Evolutionary conservation across 2,888 invertebrate genomes (phyloP).

Genomic region (Ennomos quercinarius): DNA sequence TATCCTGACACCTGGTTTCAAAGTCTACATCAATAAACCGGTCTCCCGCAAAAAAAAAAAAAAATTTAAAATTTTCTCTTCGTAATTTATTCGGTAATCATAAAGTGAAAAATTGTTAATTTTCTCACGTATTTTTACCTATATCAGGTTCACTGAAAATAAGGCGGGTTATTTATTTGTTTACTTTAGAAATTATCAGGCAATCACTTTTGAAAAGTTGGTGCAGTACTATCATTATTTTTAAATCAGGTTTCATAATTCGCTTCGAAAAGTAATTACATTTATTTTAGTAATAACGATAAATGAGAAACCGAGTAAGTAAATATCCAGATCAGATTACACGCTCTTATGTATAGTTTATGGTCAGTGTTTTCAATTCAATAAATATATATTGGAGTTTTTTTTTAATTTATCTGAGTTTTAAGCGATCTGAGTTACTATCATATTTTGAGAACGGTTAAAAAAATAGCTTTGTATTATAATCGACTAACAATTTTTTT

Average conservation of each 20-base stretch:
- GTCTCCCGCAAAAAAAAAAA: no score
- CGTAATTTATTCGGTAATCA: conserved; percentile 20
- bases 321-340: conserved; percentile 4
- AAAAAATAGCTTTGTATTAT: no score
- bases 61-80: no score
- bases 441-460: background rate
- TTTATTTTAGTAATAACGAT: conserved; percentile 4
- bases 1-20: no score
- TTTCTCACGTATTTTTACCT: conserved; percentile 20
- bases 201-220: conserved; percentile 2
- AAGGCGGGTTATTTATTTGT: conserved; percentile 3
- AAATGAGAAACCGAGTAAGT: conserved; percentile 1
- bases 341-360: background rate
- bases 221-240: background rate
- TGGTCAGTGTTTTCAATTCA: background rate
- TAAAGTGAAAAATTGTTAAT: conserved; percentile 22
- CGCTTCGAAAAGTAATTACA: conserved; percentile 1
- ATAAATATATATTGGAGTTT: conserved; percentile 1
- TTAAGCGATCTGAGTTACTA: background rate
- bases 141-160: conserved; percentile 8
- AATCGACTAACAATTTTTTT: no score
- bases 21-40: conserved; percentile 6
- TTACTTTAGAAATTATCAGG: conserved; percentile 2
- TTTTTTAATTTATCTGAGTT: background rate
- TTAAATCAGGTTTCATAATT: background rate